phyloP scores from a whole-genome alignment of 2,113 vertebrate genomes.

The Cyanocitta stelleri region DNA sequence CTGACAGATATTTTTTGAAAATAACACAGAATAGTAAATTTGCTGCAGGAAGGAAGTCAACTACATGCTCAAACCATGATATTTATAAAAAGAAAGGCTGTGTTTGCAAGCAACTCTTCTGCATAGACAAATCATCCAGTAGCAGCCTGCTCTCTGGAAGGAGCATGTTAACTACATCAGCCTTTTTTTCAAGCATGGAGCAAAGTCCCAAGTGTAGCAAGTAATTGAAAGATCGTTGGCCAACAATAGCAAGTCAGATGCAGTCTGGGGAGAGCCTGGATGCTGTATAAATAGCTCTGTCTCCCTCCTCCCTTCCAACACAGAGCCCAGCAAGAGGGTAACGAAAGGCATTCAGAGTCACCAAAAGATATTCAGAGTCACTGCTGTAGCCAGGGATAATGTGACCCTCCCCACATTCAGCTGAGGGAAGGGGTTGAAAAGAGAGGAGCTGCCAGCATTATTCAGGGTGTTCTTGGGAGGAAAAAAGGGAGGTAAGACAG shows the following conservation, averaged over 20 bases:
- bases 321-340: neutral
- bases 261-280: neutral
- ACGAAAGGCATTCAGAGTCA: neutral
- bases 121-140: neutral
- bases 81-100: neutral
- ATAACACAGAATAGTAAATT: neutral
- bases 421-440: neutral
- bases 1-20: neutral
- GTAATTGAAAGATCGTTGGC: conserved; percentile 5
- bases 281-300: neutral
- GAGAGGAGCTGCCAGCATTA: neutral
- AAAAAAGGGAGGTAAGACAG: neutral
- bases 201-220: neutral
- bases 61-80: neutral
- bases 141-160: neutral
- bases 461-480: neutral
- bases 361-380: neutral
- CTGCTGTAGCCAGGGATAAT: accelerated
- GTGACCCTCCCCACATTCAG: neutral
- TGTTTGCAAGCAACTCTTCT: neutral
- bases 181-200: neutral
- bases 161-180: neutral
- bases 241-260: neutral
- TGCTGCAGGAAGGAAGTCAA: neutral
- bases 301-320: neutral